Conservation (phyloP, 2,113 vertebrate species). For the Ciconia stormi region DNA sequence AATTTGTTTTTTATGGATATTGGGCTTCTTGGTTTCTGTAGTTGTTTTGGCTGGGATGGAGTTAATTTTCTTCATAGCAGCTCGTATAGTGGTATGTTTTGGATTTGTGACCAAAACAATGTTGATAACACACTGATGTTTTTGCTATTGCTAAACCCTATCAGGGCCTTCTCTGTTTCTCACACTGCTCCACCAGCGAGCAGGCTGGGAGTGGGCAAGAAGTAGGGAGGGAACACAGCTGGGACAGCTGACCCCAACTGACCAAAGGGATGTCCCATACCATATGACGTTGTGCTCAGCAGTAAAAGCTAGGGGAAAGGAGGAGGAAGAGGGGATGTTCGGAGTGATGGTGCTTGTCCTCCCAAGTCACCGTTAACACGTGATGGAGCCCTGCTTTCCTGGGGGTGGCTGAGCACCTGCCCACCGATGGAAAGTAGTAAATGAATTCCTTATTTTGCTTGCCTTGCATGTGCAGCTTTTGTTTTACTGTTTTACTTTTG, state of each 20-base stretch:
- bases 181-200: rapidly evolving
- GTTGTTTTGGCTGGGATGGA: background rate
- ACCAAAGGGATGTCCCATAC: background rate
- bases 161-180: background rate
- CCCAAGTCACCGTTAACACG: rapidly evolving
- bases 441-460: background rate
- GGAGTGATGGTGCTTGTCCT: background rate
- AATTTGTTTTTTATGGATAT: background rate
- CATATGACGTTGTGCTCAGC: rapidly evolving
- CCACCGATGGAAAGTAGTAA: rapidly evolving
- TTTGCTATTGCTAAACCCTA: background rate
- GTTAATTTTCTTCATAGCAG: background rate
- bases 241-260: background rate
- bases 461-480: background rate
- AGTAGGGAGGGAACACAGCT: background rate
- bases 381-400: background rate
- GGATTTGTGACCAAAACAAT: background rate
- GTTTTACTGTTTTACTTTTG: background rate
- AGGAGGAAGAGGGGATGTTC: background rate
- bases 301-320: background rate
- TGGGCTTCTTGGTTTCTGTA: background rate
- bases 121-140: background rate
- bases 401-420: background rate
- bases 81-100: background rate
- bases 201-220: background rate